Conservation (phyloP, 2,113 vertebrate genomes). For the Alectura lathami region DNA sequence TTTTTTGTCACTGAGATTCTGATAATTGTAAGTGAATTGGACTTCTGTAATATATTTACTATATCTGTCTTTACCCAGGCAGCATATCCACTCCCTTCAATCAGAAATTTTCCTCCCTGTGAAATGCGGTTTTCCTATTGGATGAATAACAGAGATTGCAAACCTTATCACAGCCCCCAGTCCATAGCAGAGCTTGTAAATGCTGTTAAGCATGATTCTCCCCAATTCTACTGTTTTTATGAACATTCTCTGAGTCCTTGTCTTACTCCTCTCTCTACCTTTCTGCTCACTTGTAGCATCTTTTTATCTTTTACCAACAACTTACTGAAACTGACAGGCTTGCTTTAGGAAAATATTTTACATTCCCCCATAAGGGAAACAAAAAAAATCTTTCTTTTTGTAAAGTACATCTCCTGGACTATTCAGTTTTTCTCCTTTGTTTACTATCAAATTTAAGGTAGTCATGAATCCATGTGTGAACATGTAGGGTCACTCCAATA, state of each 20-base stretch:
- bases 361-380: not conserved
- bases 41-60: not conserved
- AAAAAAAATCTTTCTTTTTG: not conserved
- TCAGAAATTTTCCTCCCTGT: not conserved
- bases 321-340: not conserved
- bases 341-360: not conserved
- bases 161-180: not conserved
- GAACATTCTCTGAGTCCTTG: not conserved
- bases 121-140: not conserved
- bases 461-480: not conserved
- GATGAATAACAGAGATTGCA: not conserved
- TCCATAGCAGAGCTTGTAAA: not conserved
- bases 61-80: not conserved
- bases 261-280: not conserved
- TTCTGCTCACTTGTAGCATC: not conserved
- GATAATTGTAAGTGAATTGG: not conserved
- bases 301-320: not conserved
- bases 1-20: not conserved
- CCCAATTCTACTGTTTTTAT: not conserved
- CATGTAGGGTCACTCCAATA: not conserved
- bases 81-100: not conserved
- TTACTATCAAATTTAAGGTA: not conserved
- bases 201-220: not conserved
- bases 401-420: not conserved
- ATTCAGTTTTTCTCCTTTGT: not conserved